Evolutionary conservation across 2,113 vertebrate genomes (phyloP).

Genomic region (Albula glossodonta): DNA sequence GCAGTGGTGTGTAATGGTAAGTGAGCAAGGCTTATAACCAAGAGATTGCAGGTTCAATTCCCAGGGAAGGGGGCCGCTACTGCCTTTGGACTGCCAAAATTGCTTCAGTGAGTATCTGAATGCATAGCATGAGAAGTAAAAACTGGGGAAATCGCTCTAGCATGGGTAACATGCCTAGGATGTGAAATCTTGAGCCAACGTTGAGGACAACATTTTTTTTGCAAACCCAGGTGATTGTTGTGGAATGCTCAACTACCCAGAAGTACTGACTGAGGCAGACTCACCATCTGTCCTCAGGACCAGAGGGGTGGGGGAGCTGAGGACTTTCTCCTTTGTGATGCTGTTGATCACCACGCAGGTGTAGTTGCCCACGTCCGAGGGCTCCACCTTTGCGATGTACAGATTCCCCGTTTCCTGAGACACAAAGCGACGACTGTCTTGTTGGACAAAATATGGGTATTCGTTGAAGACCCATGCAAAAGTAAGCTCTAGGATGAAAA

Average conservation of each 20-base stretch:
- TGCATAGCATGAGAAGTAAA: no score
- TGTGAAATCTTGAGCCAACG: no score
- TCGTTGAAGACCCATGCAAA: conserved; percentile 96
- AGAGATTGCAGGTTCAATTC: no score
- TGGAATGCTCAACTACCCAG: not conserved
- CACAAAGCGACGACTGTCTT: conserved; percentile 87
- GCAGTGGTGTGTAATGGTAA: no score
- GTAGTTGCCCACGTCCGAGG: conserved; percentile 90
- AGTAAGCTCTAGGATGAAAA: conserved; percentile 69
- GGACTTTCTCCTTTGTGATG: conserved; percentile 70
- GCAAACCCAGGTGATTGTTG: not conserved
- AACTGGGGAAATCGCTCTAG: no score
- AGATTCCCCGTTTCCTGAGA: conserved; percentile 93
- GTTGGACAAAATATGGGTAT: conserved; percentile 85
- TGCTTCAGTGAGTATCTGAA: no score
- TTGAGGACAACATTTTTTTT: no score
- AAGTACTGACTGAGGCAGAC: conserved; percentile 5
- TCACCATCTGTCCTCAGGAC: conserved; percentile 88
- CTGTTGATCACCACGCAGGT: conserved; percentile 86
- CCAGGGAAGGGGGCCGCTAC: no score
- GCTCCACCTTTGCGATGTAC: conserved; percentile 91
- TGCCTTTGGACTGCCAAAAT: no score
- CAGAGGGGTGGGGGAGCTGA: conserved; percentile 86
- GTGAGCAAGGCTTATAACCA: no score
- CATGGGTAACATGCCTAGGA: no score